A percentile compares a stretch with the other conserved stretches of the same genome.
These are phyloP conservation scores for Trissolcus japonicus DNA, from an alignment of 2,888 invertebrate genomes.

Conservation along the genomic window DNA sequence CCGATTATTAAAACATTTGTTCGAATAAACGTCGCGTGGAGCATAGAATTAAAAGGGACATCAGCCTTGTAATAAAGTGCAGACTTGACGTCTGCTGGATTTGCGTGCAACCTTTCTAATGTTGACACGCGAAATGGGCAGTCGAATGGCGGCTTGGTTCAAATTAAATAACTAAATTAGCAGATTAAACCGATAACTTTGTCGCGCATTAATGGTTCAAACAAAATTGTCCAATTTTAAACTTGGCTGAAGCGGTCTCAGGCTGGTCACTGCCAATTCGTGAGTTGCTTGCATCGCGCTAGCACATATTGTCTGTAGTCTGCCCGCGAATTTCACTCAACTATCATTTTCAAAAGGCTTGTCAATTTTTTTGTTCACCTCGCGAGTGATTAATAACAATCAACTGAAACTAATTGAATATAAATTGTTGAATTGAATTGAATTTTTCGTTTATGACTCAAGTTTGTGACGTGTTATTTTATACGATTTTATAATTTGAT, in stretches of 20 bases:
- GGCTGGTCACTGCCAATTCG: constrained; percentile 32
- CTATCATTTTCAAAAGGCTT: constrained; percentile 1
- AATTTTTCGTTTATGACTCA: no score
- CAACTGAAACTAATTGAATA: no score
- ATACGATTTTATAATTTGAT: no score
- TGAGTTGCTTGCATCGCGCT: constrained; percentile 7
- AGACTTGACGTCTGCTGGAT: constrained; percentile 11
- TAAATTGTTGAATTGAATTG: no score
- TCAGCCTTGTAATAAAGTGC: constrained; percentile 1
- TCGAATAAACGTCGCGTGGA: constrained; percentile 5
- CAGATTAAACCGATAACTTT: background rate
- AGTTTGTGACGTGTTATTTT: no score
- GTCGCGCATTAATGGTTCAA: constrained; percentile 6
- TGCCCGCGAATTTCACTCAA: constrained; percentile 15
- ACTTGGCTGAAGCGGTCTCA: constrained; percentile 35
- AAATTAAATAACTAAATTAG: constrained; percentile 4
- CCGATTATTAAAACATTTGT: constrained; percentile 25
- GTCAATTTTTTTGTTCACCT: background rate
- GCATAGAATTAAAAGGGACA: constrained; percentile 22
- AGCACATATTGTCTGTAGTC: constrained; percentile 8
- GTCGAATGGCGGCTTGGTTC: background rate
- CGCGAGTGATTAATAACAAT: background rate
- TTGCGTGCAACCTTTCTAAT: constrained; percentile 20
- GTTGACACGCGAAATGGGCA: constrained; percentile 11
- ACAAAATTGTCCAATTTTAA: constrained; percentile 41